These are phyloP conservation scores for Frieseomelitta varia DNA, from an alignment of 1,140 invertebrate species.

Conservation along the genomic window DNA sequence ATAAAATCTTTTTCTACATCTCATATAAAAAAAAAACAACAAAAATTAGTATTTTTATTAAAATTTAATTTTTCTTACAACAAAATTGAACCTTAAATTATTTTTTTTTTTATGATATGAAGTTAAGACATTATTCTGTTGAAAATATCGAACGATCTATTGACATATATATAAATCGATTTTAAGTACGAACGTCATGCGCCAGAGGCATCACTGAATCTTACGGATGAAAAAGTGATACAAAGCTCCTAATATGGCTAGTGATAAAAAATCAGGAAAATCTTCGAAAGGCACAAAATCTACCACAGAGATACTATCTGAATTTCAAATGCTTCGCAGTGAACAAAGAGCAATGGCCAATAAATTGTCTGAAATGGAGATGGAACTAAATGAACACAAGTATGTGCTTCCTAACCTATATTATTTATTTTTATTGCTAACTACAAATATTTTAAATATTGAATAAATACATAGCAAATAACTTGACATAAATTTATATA, in stretches of 20 bases:
- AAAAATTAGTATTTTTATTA: neutral
- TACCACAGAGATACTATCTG: conserved; percentile 91
- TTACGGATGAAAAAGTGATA: conserved; percentile 29
- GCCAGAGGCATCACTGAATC: neutral
- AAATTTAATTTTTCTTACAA: neutral
- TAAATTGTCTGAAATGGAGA: conserved; percentile 95
- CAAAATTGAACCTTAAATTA: neutral
- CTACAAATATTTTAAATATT: neutral
- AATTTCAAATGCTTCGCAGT: conserved; percentile 92
- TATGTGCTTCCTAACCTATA: conserved; percentile 82
- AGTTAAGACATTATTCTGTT: neutral
- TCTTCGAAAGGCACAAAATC: conserved; percentile 73
- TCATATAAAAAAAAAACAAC: neutral
- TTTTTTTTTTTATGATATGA: neutral
- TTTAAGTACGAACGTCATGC: neutral
- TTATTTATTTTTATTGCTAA: conserved; percentile 2
- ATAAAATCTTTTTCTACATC: neutral
- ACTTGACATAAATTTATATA: neutral
- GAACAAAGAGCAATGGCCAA: conserved; percentile 93
- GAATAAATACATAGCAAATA: neutral
- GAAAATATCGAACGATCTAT: neutral
- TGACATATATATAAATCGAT: conserved; percentile 18
- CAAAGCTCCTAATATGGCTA: conserved; percentile 63
- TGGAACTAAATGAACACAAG: conserved; percentile 97
- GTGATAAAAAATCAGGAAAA: conserved; percentile 59